Percentiles rank a stretch among this genome's conserved stretches.
phyloP scores from a whole-genome alignment of 2,797 vertebrate genomes.

The Aeoliscus strigatus region DNA sequence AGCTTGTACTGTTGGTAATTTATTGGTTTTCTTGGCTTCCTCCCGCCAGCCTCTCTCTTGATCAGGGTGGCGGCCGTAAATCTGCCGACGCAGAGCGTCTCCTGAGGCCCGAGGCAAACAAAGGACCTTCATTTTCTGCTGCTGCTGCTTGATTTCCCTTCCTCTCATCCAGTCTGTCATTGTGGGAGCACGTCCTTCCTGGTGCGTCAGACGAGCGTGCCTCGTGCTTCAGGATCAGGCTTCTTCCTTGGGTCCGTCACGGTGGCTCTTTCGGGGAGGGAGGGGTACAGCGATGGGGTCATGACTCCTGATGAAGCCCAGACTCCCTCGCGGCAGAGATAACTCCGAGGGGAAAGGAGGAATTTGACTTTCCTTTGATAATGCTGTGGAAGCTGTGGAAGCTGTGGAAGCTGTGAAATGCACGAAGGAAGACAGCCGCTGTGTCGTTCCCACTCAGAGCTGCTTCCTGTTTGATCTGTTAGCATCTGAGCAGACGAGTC shows the following conservation, averaged over 20 bases:
- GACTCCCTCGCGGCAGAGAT: constrained; percentile 24
- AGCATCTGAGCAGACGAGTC: constrained; percentile 6
- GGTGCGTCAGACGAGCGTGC: constrained; percentile 15
- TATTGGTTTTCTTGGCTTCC: too few species aligned
- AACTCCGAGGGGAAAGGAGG: constrained; percentile 12
- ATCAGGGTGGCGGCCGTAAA: constrained; percentile 25
- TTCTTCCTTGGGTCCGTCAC: constrained; percentile 12
- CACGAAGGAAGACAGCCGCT: constrained; percentile 9
- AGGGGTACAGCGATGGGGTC: neutral
- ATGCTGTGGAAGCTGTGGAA: constrained; percentile 6
- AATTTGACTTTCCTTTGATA: constrained; percentile 35
- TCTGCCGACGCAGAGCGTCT: constrained; percentile 17
- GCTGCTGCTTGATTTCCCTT: constrained; percentile 19
- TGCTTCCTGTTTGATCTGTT: constrained; percentile 15
- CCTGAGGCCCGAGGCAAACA: constrained; percentile 19
- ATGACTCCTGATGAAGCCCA: constrained; percentile 32
- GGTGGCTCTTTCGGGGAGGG: neutral
- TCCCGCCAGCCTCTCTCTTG: constrained; percentile 2
- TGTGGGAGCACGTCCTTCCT: constrained; percentile 17
- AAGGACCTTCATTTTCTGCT: constrained; percentile 22
- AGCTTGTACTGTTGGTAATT: neutral
- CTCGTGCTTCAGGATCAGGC: constrained; percentile 14
- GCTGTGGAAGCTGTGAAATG: constrained; percentile 3
- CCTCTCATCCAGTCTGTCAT: constrained; percentile 13
- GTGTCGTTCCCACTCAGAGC: neutral